phyloP scores from a whole-genome alignment of 2,888 invertebrate genomes.

The Nowickia ferox region DNA sequence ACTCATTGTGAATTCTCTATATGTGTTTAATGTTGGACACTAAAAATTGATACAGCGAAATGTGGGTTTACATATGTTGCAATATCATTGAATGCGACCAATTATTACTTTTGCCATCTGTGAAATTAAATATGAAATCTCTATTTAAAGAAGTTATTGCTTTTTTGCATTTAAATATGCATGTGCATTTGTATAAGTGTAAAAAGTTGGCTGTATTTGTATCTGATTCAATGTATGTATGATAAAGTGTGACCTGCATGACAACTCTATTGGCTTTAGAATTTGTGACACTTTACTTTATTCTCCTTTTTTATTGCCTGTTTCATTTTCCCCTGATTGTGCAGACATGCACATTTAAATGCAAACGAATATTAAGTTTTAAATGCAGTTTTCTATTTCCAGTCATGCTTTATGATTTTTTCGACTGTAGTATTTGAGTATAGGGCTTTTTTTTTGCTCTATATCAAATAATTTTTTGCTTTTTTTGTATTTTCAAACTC shows the following conservation, averaged over 20 bases:
- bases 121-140: slow-evolving; percentile 34
- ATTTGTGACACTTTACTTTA: slow-evolving; percentile 67
- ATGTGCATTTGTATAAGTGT: not conserved
- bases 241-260: slow-evolving; percentile 68
- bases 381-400: slow-evolving; percentile 67
- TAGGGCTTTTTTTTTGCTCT: slow-evolving; percentile 27
- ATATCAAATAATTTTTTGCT: slow-evolving; percentile 16
- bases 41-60: too few relatives aligned
- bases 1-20: too few relatives aligned
- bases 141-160: not conserved
- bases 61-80: not conserved
- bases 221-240: slow-evolving; percentile 42
- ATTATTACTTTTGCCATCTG: slow-evolving; percentile 24
- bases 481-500: slow-evolving; percentile 44
- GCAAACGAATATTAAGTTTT: slow-evolving; percentile 55
- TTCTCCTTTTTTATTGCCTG: slow-evolving; percentile 43
- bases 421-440: slow-evolving; percentile 56
- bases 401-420: slow-evolving; percentile 70
- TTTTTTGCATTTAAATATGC: slow-evolving; percentile 10
- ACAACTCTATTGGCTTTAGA: slow-evolving; percentile 70
- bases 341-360: slow-evolving; percentile 38
- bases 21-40: too few relatives aligned
- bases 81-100: not conserved
- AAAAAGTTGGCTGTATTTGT: not conserved
- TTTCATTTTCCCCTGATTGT: not conserved